Conservation (phyloP, 2,113 vertebrate species). For the Rattus rattus region DNA sequence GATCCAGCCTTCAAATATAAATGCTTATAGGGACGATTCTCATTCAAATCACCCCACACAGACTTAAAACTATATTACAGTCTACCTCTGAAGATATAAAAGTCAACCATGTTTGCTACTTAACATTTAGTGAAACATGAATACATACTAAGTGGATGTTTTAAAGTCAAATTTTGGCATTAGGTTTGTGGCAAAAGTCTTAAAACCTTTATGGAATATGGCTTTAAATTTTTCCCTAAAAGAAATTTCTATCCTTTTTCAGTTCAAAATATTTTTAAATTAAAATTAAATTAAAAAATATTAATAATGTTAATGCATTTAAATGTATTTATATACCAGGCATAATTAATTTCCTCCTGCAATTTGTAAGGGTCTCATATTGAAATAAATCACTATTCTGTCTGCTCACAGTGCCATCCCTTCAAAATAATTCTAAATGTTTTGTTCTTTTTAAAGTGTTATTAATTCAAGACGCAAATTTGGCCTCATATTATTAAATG, state of each 20-base stretch:
- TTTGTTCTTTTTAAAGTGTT: background rate
- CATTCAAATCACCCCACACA: background rate
- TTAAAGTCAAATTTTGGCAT: slow-evolving; percentile 35
- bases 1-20: background rate
- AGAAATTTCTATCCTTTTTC: background rate
- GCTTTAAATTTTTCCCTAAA: slow-evolving; percentile 8
- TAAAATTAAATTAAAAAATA: too few relatives aligned
- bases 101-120: background rate
- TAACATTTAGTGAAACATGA: background rate
- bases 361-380: slow-evolving; percentile 17
- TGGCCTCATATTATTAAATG: background rate
- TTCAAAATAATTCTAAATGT: background rate
- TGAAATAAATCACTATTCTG: slow-evolving; percentile 1
- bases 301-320: background rate
- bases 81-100: background rate
- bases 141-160: background rate
- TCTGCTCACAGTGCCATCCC: background rate
- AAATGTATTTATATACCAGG: background rate
- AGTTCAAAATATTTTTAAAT: slow-evolving; percentile 42
- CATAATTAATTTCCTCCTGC: background rate
- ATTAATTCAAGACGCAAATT: background rate
- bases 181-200: background rate
- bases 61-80: background rate
- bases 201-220: background rate
- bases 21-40: background rate